These are phyloP conservation scores for Melozone crissalis DNA, from an alignment of 2,113 vertebrate genomes.

Conservation along the genomic window DNA sequence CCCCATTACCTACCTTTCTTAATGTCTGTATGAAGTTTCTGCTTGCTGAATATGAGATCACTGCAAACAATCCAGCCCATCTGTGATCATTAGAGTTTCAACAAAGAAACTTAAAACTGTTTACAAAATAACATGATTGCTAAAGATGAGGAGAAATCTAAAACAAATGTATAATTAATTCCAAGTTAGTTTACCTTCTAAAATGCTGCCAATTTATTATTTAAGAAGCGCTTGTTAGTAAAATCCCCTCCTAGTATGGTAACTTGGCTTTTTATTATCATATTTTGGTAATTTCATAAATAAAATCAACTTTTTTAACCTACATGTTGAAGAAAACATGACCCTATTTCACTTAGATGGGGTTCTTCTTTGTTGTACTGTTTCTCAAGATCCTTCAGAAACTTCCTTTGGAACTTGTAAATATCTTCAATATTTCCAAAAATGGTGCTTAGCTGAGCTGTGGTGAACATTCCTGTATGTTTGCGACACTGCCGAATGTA, in stretches of 20 bases:
- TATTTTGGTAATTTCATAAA: background rate
- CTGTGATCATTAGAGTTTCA: background rate
- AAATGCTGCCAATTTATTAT: background rate
- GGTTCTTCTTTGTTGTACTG: conserved; percentile 94
- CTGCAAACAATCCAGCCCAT: background rate
- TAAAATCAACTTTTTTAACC: background rate
- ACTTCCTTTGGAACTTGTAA: conserved; percentile 95
- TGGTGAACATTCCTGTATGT: conserved; percentile 92
- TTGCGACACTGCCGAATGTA: conserved; percentile 97
- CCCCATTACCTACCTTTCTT: background rate
- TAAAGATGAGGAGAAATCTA: background rate
- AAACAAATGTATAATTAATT: background rate
- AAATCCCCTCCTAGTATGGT: background rate
- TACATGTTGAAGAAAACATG: conserved; percentile 94
- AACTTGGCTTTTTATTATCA: background rate
- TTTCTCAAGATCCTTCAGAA: conserved; percentile 93
- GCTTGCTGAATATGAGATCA: background rate
- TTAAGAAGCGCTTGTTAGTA: background rate
- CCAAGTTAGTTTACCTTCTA: background rate
- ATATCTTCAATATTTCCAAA: conserved; percentile 99
- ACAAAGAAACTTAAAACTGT: background rate
- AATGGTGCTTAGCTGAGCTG: conserved; percentile 88
- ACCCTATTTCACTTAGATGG: conserved; percentile 94
- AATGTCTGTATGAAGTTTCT: background rate
- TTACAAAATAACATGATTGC: background rate